Percentiles rank a stretch among this genome's conserved stretches.
These are phyloP conservation scores for Zaprionus lineosus DNA, from an alignment of 2,888 invertebrate genomes.

Conservation along the genomic window DNA sequence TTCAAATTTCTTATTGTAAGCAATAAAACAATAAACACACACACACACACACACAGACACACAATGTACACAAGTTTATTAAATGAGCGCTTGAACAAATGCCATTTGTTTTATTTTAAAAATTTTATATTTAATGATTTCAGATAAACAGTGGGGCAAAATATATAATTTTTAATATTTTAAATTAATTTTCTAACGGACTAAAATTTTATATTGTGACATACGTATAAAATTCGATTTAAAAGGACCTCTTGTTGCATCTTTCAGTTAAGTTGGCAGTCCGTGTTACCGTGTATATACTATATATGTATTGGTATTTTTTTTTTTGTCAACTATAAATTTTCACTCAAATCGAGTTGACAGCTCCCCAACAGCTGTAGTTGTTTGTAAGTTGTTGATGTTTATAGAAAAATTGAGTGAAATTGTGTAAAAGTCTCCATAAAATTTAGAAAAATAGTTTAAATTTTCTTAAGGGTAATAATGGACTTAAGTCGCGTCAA, in stretches of 20 bases:
- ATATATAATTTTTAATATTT: not conserved
- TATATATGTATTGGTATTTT: no score
- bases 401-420: conserved; percentile 6
- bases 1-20: conserved; percentile 57
- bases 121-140: not conserved
- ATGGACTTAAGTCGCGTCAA: conserved; percentile 26
- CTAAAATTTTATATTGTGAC: not conserved
- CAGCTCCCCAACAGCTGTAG: conserved; percentile 21
- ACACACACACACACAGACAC: conserved; percentile 12
- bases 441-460: not conserved
- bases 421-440: not conserved
- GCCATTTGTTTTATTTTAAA: not conserved
- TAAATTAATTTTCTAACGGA: not conserved
- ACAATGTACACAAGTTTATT: conserved; percentile 38
- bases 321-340: no score
- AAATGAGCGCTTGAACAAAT: conserved; percentile 56
- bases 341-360: no score
- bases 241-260: not conserved
- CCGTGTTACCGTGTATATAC: no score
- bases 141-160: no score
- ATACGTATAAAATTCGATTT: no score
- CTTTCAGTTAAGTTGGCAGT: not conserved
- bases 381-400: conserved; percentile 1
- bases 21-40: conserved; percentile 47
- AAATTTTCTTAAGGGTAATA: not conserved